phyloP scores from a whole-genome alignment of 2,888 invertebrate species.

The Gnatocerus cornutus region DNA sequence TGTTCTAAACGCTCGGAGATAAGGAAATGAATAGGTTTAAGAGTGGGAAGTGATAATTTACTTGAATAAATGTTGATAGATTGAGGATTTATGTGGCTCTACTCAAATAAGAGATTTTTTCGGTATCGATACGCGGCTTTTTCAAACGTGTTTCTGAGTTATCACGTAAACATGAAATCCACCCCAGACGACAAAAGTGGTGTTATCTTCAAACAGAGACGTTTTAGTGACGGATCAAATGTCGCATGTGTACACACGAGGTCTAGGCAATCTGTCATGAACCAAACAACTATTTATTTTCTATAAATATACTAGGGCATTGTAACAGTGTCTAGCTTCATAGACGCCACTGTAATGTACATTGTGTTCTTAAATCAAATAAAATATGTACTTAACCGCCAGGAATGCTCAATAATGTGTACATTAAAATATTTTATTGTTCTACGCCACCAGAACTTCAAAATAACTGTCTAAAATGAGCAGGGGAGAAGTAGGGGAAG shows the following conservation, averaged over 20 bases:
- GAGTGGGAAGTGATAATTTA: slow-evolving; percentile 35
- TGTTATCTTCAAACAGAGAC: slow-evolving; percentile 56
- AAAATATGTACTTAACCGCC: no score
- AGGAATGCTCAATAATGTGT: no score
- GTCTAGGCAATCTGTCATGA: slow-evolving; percentile 54
- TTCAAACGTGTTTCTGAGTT: slow-evolving; percentile 21
- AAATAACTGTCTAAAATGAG: no score
- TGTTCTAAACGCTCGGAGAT: slow-evolving; percentile 40
- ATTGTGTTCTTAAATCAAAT: no score
- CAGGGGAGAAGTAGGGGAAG: no score
- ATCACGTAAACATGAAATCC: slow-evolving; percentile 10
- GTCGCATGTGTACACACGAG: slow-evolving; percentile 55
- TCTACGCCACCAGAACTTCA: no score
- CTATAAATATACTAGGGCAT: slow-evolving; percentile 44
- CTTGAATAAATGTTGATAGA: slow-evolving; percentile 40
- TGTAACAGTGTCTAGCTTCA: slow-evolving; percentile 40
- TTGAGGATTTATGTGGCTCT: slow-evolving; percentile 25
- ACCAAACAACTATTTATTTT: slow-evolving; percentile 53
- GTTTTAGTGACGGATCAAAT: slow-evolving; percentile 55
- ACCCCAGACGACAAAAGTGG: slow-evolving; percentile 28
- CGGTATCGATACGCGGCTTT: slow-evolving; percentile 16
- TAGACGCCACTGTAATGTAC: no score
- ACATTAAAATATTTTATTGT: no score
- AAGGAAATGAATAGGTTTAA: slow-evolving; percentile 42
- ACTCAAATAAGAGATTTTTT: slow-evolving; percentile 20